phyloP scores from a whole-genome alignment of 1,140 invertebrate species.

The Forficula auricularia region DNA sequence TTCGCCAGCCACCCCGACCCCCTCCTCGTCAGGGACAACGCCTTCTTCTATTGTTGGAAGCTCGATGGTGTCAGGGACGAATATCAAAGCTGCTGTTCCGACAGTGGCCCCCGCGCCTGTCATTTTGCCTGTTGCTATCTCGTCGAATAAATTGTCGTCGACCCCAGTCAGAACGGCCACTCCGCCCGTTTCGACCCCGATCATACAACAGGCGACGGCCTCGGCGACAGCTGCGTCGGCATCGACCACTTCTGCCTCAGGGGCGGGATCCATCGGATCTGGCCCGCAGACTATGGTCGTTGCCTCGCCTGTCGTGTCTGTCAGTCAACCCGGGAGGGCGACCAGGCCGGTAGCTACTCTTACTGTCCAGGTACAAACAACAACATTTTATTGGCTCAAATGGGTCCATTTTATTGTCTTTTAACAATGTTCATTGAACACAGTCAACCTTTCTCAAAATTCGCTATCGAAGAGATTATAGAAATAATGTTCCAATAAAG shows the following conservation, averaged over 20 bases:
- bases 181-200: background rate
- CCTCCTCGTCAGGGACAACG: no score
- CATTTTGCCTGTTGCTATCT: conserved; percentile 1
- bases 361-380: conserved; percentile 3
- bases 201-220: background rate
- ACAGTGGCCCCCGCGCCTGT: no score
- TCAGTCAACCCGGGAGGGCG: background rate
- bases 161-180: conserved; percentile 2
- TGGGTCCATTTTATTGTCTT: no score
- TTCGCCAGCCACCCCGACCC: no score
- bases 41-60: no score
- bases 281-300: background rate
- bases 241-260: background rate
- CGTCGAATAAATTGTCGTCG: conserved; percentile 1
- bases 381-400: background rate
- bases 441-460: no score
- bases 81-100: background rate
- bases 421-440: no score
- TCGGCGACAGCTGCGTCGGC: background rate
- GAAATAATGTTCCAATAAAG: background rate
- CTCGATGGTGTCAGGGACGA: no score
- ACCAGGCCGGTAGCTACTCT: conserved; percentile 4
- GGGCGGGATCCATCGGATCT: background rate
- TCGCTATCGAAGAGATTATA: background rate
- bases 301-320: background rate